Evolutionary conservation across 2,888 invertebrate genomes (phyloP).

Genomic region (Acanthacorydalis orientalis): DNA sequence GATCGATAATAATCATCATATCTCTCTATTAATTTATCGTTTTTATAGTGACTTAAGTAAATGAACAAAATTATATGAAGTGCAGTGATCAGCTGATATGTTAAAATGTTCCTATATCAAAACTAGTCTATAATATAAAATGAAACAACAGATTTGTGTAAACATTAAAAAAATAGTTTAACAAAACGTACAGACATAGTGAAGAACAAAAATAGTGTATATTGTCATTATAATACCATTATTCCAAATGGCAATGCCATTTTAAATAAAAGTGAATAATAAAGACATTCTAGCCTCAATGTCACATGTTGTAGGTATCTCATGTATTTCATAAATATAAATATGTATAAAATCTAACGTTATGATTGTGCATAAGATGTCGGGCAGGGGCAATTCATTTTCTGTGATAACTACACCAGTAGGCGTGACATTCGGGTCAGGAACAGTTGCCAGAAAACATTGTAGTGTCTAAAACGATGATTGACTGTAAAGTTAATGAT

Average conservation of each 20-base stretch:
- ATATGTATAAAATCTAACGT: not conserved
- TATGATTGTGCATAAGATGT: conserved; percentile 2
- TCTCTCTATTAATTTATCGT: conserved; percentile 1
- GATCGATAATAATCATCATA: conserved; percentile 1
- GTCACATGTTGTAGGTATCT: not conserved
- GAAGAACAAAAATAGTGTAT: conserved; percentile 18
- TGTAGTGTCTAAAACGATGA: not conserved
- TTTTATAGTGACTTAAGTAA: conserved; percentile 2
- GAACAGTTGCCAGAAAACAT: not conserved
- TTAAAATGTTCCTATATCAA: conserved; percentile 34
- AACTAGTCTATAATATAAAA: conserved; percentile 22
- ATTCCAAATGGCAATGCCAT: not conserved
- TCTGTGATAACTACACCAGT: conserved; percentile 28
- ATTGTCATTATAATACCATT: not conserved
- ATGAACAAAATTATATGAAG: not conserved
- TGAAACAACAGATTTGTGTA: conserved; percentile 1
- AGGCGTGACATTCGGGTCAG: conserved; percentile 18
- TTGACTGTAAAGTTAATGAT: not conserved
- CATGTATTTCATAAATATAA: not conserved
- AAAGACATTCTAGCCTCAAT: not conserved
- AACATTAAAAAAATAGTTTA: conserved; percentile 7
- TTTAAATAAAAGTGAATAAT: not conserved
- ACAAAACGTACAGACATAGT: conserved; percentile 1
- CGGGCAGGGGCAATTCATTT: conserved; percentile 29
- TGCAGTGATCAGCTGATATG: conserved; percentile 6